Percentiles rank a stretch among this genome's conserved stretches.
Evolutionary conservation across 2,113 vertebrate genomes (phyloP).

Genomic region (Bos taurus): DNA sequence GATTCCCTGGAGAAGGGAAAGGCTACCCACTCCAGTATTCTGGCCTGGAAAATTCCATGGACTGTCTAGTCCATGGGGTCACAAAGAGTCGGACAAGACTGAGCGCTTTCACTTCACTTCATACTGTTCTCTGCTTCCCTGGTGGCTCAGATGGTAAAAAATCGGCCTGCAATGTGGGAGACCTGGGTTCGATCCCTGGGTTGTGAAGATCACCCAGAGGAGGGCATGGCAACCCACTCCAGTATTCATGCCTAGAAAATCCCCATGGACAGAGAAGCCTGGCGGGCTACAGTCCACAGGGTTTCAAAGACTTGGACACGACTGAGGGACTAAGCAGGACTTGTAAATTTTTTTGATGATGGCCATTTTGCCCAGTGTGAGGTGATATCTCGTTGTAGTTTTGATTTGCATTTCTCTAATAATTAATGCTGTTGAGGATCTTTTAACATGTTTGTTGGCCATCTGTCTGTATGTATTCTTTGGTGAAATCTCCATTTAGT

Average conservation of each 20-base stretch:
- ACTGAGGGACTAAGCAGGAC: fast-evolving
- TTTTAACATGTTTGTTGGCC: not conserved
- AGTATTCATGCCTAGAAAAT: not conserved
- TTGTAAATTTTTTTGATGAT: not conserved
- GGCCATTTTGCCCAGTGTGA: not conserved
- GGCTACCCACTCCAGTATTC: not conserved
- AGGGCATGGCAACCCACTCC: not conserved
- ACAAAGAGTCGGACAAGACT: not conserved
- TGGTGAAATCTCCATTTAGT: not conserved
- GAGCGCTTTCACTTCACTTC: not conserved
- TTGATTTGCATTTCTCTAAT: not conserved
- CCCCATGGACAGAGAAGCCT: not conserved
- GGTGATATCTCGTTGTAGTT: not conserved
- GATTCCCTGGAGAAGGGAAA: not conserved
- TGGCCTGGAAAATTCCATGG: not conserved
- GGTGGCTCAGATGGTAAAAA: not conserved
- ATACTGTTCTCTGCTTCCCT: not conserved
- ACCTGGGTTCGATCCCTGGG: not conserved
- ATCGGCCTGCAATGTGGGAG: not conserved
- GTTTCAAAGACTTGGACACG: not conserved
- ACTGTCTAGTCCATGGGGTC: not conserved
- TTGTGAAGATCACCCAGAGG: not conserved
- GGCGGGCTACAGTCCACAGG: not conserved
- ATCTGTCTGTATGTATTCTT: not conserved
- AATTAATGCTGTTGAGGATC: not conserved